Conservation (phyloP, 2,113 vertebrate species). For the Macquaria ambigua region DNA sequence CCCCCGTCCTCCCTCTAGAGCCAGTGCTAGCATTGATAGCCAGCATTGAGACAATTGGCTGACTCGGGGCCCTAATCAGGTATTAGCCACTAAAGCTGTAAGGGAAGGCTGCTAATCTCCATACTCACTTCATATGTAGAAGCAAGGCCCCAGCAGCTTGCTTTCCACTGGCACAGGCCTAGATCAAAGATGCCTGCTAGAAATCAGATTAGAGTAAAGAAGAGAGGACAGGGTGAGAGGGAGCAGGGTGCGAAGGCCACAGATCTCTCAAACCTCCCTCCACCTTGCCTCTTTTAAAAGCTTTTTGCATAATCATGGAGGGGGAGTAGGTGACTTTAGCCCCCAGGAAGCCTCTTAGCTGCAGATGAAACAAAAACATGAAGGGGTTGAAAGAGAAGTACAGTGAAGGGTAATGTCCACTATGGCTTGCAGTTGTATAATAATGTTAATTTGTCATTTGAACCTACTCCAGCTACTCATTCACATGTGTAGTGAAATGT, state of each 20-base stretch:
- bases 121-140: slow-evolving; percentile 98
- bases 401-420: slow-evolving; percentile 38
- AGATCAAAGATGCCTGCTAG: slow-evolving; percentile 95
- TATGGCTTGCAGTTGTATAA: slow-evolving; percentile 28
- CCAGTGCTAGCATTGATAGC: slow-evolving; percentile 91
- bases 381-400: slow-evolving; percentile 47
- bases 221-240: slow-evolving; percentile 84
- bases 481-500: background rate
- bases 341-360: slow-evolving; percentile 56
- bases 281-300: slow-evolving; percentile 69
- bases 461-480: background rate
- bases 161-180: slow-evolving; percentile 82
- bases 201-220: slow-evolving; percentile 93
- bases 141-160: slow-evolving; percentile 86
- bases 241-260: slow-evolving; percentile 84
- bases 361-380: slow-evolving; percentile 63
- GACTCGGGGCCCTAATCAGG: slow-evolving; percentile 96
- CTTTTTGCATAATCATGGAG: slow-evolving; percentile 73
- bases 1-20: slow-evolving; percentile 81
- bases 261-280: slow-evolving; percentile 82
- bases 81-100: slow-evolving; percentile 95
- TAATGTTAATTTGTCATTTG: slow-evolving; percentile 22
- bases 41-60: slow-evolving; percentile 93
- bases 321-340: slow-evolving; percentile 59
- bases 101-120: slow-evolving; percentile 95